Evolutionary conservation across 2,888 invertebrate genomes (phyloP).

Genomic region (Idaea biselata): DNA sequence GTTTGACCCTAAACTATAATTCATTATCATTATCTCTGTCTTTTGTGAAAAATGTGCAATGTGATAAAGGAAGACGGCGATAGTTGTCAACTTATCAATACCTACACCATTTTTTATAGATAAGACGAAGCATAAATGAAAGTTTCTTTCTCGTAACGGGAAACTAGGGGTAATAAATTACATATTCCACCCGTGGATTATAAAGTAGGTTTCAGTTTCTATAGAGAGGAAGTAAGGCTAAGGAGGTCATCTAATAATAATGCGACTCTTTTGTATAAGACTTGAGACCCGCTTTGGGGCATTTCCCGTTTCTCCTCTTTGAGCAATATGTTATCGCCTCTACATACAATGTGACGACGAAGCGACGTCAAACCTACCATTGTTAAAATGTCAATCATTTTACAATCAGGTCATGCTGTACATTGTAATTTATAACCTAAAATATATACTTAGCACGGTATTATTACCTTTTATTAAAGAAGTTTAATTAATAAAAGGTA

Average conservation of each 20-base stretch:
- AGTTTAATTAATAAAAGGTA: too few relatives aligned
- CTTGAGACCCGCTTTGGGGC: conserved; percentile 22
- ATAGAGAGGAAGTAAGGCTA: conserved; percentile 18
- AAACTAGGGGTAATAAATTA: conserved; percentile 51
- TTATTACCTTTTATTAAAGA: conserved; percentile 6
- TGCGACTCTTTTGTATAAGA: conserved; percentile 27
- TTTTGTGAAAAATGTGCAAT: conserved; percentile 7
- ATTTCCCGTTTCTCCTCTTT: conserved; percentile 19
- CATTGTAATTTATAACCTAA: conserved; percentile 1
- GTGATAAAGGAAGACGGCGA: not conserved
- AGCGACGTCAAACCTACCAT: conserved; percentile 5
- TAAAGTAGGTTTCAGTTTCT: conserved; percentile 17
- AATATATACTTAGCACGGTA: conserved; percentile 4
- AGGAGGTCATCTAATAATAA: conserved; percentile 33
- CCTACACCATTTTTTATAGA: conserved; percentile 6
- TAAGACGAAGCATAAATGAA: not conserved
- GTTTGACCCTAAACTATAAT: conserved; percentile 13
- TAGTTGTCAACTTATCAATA: conserved; percentile 17
- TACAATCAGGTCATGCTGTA: conserved; percentile 8
- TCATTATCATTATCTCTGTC: conserved; percentile 24
- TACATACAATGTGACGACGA: not conserved
- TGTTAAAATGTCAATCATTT: conserved; percentile 21
- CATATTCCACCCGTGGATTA: conserved; percentile 32
- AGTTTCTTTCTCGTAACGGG: conserved; percentile 6
- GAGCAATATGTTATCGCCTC: conserved; percentile 8